Evolutionary conservation across 1,140 invertebrate genomes (phyloP).

Genomic region (Caenorhabditis tropicalis): DNA sequence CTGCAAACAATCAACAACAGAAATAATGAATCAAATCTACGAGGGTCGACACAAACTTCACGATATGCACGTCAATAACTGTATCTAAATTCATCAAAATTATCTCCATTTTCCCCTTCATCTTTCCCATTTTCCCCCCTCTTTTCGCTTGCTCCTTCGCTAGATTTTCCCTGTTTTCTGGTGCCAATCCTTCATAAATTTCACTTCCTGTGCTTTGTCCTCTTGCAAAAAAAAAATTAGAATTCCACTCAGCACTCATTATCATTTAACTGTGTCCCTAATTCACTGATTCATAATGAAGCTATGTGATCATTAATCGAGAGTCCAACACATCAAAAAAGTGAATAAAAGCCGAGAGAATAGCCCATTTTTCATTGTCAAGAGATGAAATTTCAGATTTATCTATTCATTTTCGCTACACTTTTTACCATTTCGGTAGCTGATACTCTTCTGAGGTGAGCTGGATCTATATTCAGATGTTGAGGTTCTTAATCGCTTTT

Average conservation of each 20-base stretch:
- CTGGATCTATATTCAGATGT: not conserved
- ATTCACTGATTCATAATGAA: constrained; percentile 41
- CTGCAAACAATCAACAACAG: constrained; percentile 49
- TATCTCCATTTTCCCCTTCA: not conserved
- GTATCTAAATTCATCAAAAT: not conserved
- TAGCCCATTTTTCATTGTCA: not conserved
- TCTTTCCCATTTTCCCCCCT: not conserved
- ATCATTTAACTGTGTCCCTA: constrained; percentile 28
- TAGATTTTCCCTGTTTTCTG: not conserved
- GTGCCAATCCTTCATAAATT: not conserved
- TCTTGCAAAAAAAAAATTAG: not conserved
- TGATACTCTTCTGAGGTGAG: not conserved
- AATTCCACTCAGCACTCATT: not conserved
- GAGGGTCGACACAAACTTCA: constrained; percentile 42
- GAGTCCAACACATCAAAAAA: no score
- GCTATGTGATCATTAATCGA: constrained; percentile 19
- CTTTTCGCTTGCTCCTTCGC: not conserved
- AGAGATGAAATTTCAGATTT: not conserved
- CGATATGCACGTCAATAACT: constrained; percentile 40
- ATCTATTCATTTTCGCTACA: not conserved
- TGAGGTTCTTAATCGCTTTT: not conserved
- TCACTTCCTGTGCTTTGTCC: not conserved
- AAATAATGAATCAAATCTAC: constrained; percentile 52
- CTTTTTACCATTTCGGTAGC: not conserved
- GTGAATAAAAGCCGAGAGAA: not conserved